Evolutionary conservation across 2,888 invertebrate species (phyloP).

Genomic region (Dynastes hyllus): DNA sequence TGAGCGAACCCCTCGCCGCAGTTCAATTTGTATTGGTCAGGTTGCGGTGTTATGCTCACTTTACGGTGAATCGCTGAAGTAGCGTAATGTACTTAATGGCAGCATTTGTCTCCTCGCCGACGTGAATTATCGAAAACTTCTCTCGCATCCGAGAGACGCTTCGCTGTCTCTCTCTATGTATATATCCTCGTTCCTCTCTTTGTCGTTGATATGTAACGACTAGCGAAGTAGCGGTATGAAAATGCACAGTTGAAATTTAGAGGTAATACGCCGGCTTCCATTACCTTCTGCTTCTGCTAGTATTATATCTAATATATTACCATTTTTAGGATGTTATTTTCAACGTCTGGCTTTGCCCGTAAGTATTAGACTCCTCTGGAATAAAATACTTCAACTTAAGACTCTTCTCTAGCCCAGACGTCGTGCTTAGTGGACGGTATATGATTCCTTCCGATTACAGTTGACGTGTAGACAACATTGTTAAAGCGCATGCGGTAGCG

Average conservation of each 20-base stretch:
- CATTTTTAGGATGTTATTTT: no score
- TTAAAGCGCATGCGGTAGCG: no score
- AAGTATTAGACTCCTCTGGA: no score
- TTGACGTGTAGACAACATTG: no score
- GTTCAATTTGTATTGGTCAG: conserved; percentile 59
- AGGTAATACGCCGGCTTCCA: no score
- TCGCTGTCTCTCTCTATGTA: no score
- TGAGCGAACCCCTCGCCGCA: conserved; percentile 53
- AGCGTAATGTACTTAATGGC: conserved; percentile 54
- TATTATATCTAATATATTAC: neutral
- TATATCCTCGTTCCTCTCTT: no score
- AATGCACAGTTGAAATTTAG: neutral
- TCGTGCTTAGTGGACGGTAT: no score
- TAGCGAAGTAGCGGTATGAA: neutral
- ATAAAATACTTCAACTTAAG: no score
- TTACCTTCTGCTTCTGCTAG: neutral
- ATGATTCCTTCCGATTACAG: no score
- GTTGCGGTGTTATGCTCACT: conserved; percentile 55
- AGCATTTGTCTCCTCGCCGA: conserved; percentile 38
- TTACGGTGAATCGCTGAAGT: conserved; percentile 55
- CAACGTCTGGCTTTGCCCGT: no score
- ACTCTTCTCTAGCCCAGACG: no score
- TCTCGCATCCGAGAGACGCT: neutral
- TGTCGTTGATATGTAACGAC: conserved; percentile 4
- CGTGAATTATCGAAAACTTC: conserved; percentile 31